phyloP scores from a whole-genome alignment of 2,888 invertebrate genomes.

The Cheilosia grossa region DNA sequence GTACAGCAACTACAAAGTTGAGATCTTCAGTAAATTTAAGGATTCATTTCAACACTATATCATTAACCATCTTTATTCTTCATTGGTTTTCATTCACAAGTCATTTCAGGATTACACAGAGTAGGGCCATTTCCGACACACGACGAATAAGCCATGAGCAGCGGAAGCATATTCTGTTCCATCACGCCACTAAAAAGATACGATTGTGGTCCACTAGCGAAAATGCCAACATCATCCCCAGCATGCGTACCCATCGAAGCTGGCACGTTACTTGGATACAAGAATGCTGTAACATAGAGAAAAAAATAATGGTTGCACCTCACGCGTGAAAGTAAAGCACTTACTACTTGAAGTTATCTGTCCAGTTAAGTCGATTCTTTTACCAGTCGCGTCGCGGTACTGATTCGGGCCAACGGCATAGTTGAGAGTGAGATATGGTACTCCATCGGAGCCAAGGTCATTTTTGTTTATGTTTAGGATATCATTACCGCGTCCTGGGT shows the following conservation, averaged over 20 bases:
- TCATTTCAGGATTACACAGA: constrained; percentile 76
- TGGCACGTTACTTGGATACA: constrained; percentile 78
- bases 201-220: constrained; percentile 90
- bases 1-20: too few relatives aligned
- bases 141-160: constrained; percentile 88
- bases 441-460: constrained; percentile 76
- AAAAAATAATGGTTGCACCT: not conserved
- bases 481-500: constrained; percentile 85
- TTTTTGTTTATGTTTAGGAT: constrained; percentile 84
- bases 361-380: constrained; percentile 77
- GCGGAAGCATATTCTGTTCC: constrained; percentile 91
- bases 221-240: constrained; percentile 91
- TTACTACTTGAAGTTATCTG: constrained; percentile 76
- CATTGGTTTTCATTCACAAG: constrained; percentile 21
- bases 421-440: constrained; percentile 87
- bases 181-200: constrained; percentile 90
- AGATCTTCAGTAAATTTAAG: too few relatives aligned
- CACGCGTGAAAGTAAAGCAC: constrained; percentile 14
- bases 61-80: not conserved
- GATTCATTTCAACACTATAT: not conserved
- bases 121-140: constrained; percentile 87
- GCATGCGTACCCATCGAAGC: constrained; percentile 87
- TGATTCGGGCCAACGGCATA: constrained; percentile 88
- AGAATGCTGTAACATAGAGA: constrained; percentile 73
- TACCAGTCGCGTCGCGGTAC: constrained; percentile 77